Percentiles rank a stretch among this genome's conserved stretches.
phyloP scores from a whole-genome alignment of 2,113 vertebrate species.

The Megaleporinus macrocephalus region DNA sequence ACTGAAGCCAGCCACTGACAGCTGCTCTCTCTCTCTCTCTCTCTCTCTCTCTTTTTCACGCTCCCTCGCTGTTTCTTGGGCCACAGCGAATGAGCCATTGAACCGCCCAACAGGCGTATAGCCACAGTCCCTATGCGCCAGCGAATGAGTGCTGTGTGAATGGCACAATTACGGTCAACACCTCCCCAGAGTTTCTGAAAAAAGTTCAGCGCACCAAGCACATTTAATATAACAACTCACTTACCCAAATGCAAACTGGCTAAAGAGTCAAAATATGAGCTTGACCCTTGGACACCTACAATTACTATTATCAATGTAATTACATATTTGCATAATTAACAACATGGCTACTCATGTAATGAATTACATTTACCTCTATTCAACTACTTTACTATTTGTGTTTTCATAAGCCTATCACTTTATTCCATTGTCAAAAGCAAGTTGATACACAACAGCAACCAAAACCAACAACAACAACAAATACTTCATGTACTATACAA shows the following conservation, averaged over 20 bases:
- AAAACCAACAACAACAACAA: no score
- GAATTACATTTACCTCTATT: no score
- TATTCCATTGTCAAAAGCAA: no score
- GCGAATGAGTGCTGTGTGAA: slow-evolving; percentile 31
- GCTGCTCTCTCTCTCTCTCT: slow-evolving; percentile 34
- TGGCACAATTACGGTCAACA: slow-evolving; percentile 1
- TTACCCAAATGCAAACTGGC: not conserved
- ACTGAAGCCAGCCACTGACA: slow-evolving; percentile 62
- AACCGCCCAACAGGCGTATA: not conserved
- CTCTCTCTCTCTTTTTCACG: not conserved
- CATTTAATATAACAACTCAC: not conserved
- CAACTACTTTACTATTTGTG: no score
- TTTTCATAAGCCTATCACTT: no score
- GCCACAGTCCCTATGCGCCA: slow-evolving; percentile 1
- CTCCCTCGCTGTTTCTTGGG: not conserved
- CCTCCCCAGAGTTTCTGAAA: not conserved
- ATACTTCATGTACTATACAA: no score
- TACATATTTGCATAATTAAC: no score
- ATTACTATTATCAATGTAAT: no score
- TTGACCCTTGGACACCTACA: no score
- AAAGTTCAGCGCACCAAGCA: not conserved
- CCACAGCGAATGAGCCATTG: not conserved
- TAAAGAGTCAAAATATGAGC: not conserved
- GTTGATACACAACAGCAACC: no score
- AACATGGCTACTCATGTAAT: no score